Conservation (phyloP, 2,888 invertebrate genomes). For the Trichopria drosophilae region DNA sequence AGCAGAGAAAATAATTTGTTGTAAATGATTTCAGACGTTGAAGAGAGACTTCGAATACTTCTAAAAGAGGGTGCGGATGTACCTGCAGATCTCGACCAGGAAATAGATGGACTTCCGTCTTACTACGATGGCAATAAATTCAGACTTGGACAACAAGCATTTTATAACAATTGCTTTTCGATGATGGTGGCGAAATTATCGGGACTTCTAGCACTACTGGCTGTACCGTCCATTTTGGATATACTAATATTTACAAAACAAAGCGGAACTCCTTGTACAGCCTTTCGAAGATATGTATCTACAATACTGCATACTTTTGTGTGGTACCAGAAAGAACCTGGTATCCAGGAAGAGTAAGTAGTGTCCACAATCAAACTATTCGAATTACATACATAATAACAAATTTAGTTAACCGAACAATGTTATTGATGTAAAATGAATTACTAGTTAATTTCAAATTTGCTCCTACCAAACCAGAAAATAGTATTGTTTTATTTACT, state of each 20-base stretch:
- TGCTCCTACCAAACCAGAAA: too few relatives aligned
- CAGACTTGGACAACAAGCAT: slow-evolving; percentile 71
- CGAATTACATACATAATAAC: too few relatives aligned
- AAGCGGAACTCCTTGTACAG: slow-evolving; percentile 67
- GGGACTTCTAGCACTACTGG: slow-evolving; percentile 75
- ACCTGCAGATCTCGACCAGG: slow-evolving; percentile 40
- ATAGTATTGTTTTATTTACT: too few relatives aligned
- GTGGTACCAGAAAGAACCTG: slow-evolving; percentile 75
- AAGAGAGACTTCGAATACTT: slow-evolving; percentile 43
- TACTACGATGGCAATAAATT: slow-evolving; percentile 72
- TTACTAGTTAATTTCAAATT: too few relatives aligned
- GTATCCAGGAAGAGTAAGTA: slow-evolving; percentile 45
- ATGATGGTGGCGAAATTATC: slow-evolving; percentile 73
- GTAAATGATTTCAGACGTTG: slow-evolving; percentile 37
- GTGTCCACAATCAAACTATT: too few relatives aligned
- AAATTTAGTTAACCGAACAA: too few relatives aligned
- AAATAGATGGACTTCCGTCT: slow-evolving; percentile 63
- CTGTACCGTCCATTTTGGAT: slow-evolving; percentile 73
- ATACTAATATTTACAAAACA: slow-evolving; percentile 73
- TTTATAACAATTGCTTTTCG: slow-evolving; percentile 70
- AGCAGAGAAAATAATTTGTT: too few relatives aligned
- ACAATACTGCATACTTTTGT: slow-evolving; percentile 75
- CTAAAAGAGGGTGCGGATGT: slow-evolving; percentile 44
- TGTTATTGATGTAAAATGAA: too few relatives aligned
- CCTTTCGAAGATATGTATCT: slow-evolving; percentile 77